A percentile compares a stretch with the other conserved stretches of the same genome.
Conservation (phyloP, 2,797 vertebrate species). For the Todus mexicanus region DNA sequence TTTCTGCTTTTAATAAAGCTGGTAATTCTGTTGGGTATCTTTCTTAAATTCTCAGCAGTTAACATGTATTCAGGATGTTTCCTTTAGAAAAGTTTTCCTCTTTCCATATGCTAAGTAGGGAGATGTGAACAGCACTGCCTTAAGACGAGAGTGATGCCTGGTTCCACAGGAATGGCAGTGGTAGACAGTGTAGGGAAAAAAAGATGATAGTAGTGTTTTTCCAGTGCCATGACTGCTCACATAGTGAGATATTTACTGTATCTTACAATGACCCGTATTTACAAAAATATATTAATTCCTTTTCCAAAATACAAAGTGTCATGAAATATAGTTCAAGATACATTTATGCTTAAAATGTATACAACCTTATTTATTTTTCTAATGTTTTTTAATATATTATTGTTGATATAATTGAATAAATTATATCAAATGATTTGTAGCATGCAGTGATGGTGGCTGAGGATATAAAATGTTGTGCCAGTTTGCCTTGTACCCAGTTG, state of each 20-base stretch:
- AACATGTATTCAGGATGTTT: neutral
- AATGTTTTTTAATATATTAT: neutral
- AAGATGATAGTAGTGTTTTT: neutral
- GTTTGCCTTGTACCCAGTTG: neutral
- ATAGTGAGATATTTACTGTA: neutral
- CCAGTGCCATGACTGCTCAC: neutral
- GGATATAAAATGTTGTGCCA: neutral
- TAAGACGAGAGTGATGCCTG: neutral
- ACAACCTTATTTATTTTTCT: neutral
- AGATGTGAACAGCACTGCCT: neutral
- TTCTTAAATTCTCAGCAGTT: neutral
- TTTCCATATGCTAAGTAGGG: neutral
- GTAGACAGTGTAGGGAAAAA: neutral
- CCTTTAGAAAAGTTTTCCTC: neutral
- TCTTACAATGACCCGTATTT: neutral
- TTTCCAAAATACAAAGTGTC: neutral
- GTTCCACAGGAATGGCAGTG: neutral
- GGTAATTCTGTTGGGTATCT: neutral
- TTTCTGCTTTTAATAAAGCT: neutral
- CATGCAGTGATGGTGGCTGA: neutral
- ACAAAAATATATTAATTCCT: neutral
- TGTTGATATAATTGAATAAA: fast-evolving
- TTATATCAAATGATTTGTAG: neutral
- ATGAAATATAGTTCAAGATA: neutral
- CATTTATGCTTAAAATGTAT: neutral